These are phyloP conservation scores for Halocynthia roretzi DNA, from an alignment of 23 tunicate genomes.

Conservation along the genomic window DNA sequence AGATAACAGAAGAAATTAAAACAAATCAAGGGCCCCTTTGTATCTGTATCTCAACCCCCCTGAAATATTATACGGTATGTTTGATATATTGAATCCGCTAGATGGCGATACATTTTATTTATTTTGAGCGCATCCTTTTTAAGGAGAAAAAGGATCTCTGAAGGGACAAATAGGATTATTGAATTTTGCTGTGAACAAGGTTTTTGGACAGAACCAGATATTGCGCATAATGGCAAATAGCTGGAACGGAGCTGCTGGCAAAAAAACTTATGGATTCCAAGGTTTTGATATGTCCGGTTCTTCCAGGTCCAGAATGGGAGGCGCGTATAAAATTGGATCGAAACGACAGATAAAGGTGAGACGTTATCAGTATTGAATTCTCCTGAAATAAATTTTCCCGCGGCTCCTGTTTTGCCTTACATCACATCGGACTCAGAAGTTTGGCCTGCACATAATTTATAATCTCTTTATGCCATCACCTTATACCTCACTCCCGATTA, in stretches of 20 bases:
- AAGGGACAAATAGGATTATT: not conserved
- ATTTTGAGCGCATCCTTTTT: no score
- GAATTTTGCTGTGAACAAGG: not conserved
- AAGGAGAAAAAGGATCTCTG: not conserved
- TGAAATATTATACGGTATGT: no score
- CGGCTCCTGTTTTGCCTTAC: no score
- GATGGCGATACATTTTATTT: no score
- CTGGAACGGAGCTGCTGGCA: not conserved
- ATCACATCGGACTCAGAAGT: no score
- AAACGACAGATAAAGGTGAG: slow-evolving; percentile 22
- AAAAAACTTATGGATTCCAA: slow-evolving; percentile 15
- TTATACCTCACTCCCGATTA: not conserved
- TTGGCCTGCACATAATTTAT: not conserved
- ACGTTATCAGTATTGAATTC: not conserved
- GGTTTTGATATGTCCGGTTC: slow-evolving; percentile 29
- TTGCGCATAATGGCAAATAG: not conserved
- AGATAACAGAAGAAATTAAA: no score
- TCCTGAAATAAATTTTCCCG: no score
- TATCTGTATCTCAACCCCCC: no score
- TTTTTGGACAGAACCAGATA: not conserved
- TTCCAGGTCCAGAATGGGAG: not conserved
- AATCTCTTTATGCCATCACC: not conserved
- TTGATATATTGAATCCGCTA: no score
- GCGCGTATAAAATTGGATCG: slow-evolving; percentile 21
- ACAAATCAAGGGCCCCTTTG: no score